Percentiles rank a stretch among this genome's conserved stretches.
These are phyloP conservation scores for Threskiornis aethiopicus DNA, from an alignment of 2,797 vertebrate genomes.

Conservation along the genomic window DNA sequence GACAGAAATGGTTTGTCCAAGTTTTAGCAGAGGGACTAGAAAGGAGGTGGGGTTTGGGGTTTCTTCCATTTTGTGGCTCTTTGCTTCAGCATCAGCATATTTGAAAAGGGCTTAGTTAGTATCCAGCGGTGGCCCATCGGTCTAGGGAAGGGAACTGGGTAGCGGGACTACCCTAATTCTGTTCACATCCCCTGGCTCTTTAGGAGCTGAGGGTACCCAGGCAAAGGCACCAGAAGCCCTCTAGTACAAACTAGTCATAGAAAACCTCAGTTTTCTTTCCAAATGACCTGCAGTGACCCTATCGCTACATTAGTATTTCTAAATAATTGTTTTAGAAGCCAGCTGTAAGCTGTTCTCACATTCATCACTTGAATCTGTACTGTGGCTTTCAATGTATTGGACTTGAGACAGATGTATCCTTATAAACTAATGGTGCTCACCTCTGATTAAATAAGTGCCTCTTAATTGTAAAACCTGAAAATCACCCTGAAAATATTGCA, in stretches of 20 bases:
- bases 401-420: not conserved
- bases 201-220: not conserved
- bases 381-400: accelerated
- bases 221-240: not conserved
- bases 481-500: not conserved
- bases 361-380: not conserved
- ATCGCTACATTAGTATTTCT: not conserved
- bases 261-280: not conserved
- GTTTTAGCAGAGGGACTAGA: not conserved
- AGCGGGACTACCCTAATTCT: not conserved
- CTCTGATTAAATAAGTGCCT: not conserved
- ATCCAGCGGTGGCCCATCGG: not conserved
- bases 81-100: not conserved
- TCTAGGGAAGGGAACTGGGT: no score
- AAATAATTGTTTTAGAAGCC: not conserved
- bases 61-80: not conserved
- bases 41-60: not conserved
- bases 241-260: accelerated
- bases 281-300: not conserved
- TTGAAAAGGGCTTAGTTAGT: not conserved
- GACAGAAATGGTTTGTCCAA: not conserved
- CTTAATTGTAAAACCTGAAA: not conserved
- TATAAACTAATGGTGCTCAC: not conserved
- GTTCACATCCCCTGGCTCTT: not conserved
- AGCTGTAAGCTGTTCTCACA: not conserved